Evolutionary conservation across 2,113 vertebrate genomes (phyloP).

Genomic region (Tursiops truncatus): DNA sequence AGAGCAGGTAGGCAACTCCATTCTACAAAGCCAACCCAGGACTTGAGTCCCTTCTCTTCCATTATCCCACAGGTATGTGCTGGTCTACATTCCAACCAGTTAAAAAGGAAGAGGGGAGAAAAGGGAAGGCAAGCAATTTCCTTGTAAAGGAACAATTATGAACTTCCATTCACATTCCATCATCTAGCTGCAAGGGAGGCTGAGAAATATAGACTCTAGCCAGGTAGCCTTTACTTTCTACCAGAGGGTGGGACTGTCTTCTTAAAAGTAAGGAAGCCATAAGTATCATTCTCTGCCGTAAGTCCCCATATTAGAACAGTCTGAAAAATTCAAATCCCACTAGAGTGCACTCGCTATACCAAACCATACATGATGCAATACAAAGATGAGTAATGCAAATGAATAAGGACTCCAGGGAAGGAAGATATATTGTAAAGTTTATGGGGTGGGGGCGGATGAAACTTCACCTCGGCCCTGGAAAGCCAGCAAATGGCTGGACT

Average conservation of each 20-base stretch:
- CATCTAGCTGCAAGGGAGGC: not conserved
- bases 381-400: not conserved
- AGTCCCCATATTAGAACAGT: not conserved
- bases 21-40: not conserved
- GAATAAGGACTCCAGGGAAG: not conserved
- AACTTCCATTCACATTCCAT: not conserved
- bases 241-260: not conserved
- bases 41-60: not conserved
- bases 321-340: slow-evolving; percentile 6
- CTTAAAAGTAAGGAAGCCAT: not conserved
- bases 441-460: not conserved
- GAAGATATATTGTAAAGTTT: not conserved
- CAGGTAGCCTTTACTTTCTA: not conserved
- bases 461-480: not conserved
- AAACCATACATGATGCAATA: not conserved
- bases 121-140: not conserved
- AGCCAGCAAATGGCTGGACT: not conserved
- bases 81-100: not conserved
- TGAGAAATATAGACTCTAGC: not conserved
- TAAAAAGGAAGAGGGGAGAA: not conserved
- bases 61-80: not conserved
- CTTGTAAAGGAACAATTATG: not conserved
- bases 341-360: not conserved
- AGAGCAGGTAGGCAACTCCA: not conserved
- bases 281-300: not conserved